Conservation (phyloP, 2,113 vertebrate species). For the Thinocorus orbignyianus region DNA sequence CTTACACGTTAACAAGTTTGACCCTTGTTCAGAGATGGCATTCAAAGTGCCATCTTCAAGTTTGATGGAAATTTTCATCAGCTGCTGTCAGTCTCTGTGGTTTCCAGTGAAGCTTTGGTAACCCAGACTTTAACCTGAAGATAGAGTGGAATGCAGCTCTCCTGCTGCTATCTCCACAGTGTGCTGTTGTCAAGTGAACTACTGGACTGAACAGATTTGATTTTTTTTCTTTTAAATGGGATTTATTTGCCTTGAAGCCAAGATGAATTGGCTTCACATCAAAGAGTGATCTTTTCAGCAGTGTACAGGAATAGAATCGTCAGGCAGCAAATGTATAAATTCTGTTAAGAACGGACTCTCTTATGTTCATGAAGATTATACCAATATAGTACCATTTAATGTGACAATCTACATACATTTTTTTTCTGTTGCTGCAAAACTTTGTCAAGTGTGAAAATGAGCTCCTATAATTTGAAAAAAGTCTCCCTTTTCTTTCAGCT, state of each 20-base stretch:
- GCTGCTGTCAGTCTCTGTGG: neutral
- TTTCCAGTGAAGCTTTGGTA: neutral
- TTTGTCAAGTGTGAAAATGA: constrained; percentile 19
- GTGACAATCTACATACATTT: neutral
- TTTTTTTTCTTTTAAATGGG: neutral
- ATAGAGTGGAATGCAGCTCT: neutral
- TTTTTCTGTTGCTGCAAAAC: neutral
- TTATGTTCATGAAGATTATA: neutral
- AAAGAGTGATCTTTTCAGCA: constrained; percentile 14
- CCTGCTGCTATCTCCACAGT: too few species aligned
- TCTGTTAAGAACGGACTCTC: neutral
- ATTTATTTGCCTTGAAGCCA: constrained; percentile 37
- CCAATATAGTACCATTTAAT: neutral
- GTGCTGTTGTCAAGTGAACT: neutral
- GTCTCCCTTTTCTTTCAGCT: constrained; percentile 57
- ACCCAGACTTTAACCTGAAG: neutral
- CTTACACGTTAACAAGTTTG: neutral
- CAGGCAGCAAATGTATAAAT: constrained; percentile 1
- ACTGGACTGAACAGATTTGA: neutral
- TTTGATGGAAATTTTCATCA: neutral
- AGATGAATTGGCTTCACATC: constrained; percentile 4
- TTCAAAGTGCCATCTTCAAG: neutral
- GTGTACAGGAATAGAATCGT: neutral
- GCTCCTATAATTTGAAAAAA: constrained; percentile 24
- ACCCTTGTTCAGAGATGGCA: neutral